Conservation (phyloP, 35 echinoderm and acorn worm genomes). For the Lytechinus variegatus region DNA sequence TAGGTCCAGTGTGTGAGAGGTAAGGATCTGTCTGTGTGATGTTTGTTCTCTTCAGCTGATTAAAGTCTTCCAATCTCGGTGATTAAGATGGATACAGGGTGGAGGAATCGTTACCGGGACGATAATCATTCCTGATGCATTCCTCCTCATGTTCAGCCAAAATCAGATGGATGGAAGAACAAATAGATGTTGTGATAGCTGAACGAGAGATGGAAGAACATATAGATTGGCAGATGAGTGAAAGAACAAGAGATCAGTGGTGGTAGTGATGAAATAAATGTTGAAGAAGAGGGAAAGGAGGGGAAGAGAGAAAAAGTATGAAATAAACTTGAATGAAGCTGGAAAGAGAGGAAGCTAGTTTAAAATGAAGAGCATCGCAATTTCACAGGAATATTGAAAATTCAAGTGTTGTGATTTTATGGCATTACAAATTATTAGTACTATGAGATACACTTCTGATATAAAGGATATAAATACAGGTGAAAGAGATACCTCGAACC, state of each 20-base stretch:
- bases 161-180: not conserved
- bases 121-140: slow-evolving; percentile 25
- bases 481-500: not conserved
- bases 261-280: not conserved
- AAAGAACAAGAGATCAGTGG: not conserved
- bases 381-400: not conserved
- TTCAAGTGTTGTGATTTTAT: not conserved
- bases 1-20: slow-evolving; percentile 17
- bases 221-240: too few species aligned
- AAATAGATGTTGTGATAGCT: not conserved
- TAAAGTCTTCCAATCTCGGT: slow-evolving; percentile 11
- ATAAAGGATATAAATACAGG: not conserved
- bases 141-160: not conserved
- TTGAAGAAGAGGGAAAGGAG: not conserved
- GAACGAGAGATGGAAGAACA: not conserved
- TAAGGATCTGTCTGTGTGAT: not conserved
- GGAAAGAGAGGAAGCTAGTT: not conserved
- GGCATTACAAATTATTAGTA: not conserved
- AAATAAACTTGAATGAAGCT: not conserved
- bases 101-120: slow-evolving; percentile 8
- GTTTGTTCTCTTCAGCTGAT: slow-evolving; percentile 22
- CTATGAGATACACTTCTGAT: not conserved
- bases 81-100: slow-evolving; percentile 35
- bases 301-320: not conserved
- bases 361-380: not conserved